phyloP scores from a whole-genome alignment of 2,113 vertebrate species.

The Pleuronectes platessa region DNA sequence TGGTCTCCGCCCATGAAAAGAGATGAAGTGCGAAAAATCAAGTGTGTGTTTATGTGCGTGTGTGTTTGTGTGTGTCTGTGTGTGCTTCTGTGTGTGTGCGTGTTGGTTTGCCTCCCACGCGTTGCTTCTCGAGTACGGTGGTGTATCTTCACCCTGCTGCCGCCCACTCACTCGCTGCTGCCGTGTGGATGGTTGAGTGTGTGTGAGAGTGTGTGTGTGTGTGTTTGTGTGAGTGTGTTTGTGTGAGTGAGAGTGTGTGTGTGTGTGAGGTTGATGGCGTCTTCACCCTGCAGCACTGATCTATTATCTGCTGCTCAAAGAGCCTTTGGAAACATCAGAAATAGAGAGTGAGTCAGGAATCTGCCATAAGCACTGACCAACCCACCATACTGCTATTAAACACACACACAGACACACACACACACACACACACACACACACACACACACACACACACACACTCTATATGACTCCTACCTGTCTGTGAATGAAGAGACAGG shows the following conservation, averaged over 20 bases:
- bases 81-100: neutral
- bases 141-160: slow-evolving; percentile 61
- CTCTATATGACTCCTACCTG: slow-evolving; percentile 45
- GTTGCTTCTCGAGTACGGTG: slow-evolving; percentile 45
- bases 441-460: neutral
- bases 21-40: slow-evolving; percentile 32
- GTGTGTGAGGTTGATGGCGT: slow-evolving; percentile 12
- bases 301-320: slow-evolving; percentile 60
- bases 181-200: slow-evolving; percentile 6
- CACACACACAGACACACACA: neutral
- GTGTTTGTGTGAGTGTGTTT: slow-evolving; percentile 1
- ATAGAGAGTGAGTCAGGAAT: slow-evolving; percentile 54
- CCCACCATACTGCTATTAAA: slow-evolving; percentile 8
- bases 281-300: slow-evolving; percentile 48
- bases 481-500: neutral
- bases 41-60: slow-evolving; percentile 27
- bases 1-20: slow-evolving; percentile 38
- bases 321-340: slow-evolving; percentile 54
- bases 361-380: neutral
- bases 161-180: slow-evolving; percentile 46
- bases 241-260: neutral
- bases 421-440: neutral
- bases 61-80: no score
- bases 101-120: slow-evolving; percentile 54
- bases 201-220: slow-evolving; percentile 5